Evolutionary conservation across 2,888 invertebrate species (phyloP).

Genomic region (Auanema freiburgensis): DNA sequence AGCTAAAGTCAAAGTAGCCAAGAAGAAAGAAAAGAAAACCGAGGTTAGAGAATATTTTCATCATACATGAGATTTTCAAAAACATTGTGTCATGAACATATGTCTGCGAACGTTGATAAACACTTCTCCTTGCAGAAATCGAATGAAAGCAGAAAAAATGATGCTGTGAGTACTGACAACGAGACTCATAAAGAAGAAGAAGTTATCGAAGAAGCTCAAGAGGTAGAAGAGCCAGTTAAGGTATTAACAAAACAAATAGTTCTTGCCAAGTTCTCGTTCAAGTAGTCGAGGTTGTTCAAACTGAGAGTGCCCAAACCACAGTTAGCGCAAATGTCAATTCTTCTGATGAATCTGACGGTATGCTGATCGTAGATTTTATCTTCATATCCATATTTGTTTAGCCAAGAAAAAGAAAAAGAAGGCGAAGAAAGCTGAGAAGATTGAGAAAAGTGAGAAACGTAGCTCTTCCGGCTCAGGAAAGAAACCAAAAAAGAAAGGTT

Average conservation of each 20-base stretch:
- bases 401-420: conserved; percentile 7
- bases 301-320: too few relatives aligned
- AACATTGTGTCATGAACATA: too few relatives aligned
- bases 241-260: too few relatives aligned
- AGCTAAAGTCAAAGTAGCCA: conserved; percentile 1
- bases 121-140: not conserved
- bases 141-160: not conserved
- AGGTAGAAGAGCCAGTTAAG: too few relatives aligned
- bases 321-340: too few relatives aligned
- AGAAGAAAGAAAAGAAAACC: conserved; percentile 9
- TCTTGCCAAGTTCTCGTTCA: too few relatives aligned
- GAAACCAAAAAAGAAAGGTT: conserved; percentile 3
- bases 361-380: not conserved
- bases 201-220: not conserved
- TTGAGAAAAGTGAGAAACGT: not conserved
- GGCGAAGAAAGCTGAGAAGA: not conserved
- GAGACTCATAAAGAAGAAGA: not conserved
- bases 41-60: not conserved
- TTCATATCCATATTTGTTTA: not conserved
- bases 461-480: not conserved
- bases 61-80: not conserved
- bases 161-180: not conserved
- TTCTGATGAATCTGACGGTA: too few relatives aligned
- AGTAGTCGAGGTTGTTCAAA: too few relatives aligned
- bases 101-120: too few relatives aligned